Base-by-base conservation (phyloP, 1,140 invertebrate species). In the Orchesella cincta region DNA sequence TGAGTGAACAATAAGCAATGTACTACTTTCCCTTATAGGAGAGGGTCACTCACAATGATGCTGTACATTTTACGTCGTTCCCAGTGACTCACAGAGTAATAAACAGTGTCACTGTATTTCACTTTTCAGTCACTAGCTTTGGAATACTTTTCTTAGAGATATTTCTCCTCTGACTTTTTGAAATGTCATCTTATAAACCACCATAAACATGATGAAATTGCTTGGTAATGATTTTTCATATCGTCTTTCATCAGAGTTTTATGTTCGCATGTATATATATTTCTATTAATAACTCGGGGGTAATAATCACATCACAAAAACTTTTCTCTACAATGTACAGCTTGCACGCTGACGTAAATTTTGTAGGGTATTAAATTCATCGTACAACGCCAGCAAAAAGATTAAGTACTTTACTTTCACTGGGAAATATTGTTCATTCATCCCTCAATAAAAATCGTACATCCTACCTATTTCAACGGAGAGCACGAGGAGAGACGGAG, bases 321-420 rank as follows among this genome's bases (percentile, higher is more conserved):
- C 26, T n/a, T 57, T 57, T 14, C n/a, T 23, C 14, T 57, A 20
- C 8, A 46, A n/a, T n/a, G n/a, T n/a, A n/a, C n/a, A n/a, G n/a
- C n/a, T 5, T 46, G 18, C 39, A 46, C 39, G 39, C 39, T 5
- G 5, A 46, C 5, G 39, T 46, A 46, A 18, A 46, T 46, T 46
- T 8, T 46, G 39, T 5, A 46, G 39, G 39, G 39, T 46, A 46
- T 46, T 46, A 46, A 46, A 46, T 46, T 46, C 39, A 46, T 46
- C 5, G 5, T 18, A 46, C 18, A 5, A 46, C 18, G 5, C 39
- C 39, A 46, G 5, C 39, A 46, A 18, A 3, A n/a, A 57, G 54
- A 57, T 57, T 57, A 26, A 26, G 54, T 26, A 57, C 54, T 57
- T 23, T 26, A 57, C 54, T 57, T 57, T 57, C 54, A 57, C 54